phyloP scores from a whole-genome alignment of 1,140 invertebrate genomes.

The Neomicropteryx cornuta region DNA sequence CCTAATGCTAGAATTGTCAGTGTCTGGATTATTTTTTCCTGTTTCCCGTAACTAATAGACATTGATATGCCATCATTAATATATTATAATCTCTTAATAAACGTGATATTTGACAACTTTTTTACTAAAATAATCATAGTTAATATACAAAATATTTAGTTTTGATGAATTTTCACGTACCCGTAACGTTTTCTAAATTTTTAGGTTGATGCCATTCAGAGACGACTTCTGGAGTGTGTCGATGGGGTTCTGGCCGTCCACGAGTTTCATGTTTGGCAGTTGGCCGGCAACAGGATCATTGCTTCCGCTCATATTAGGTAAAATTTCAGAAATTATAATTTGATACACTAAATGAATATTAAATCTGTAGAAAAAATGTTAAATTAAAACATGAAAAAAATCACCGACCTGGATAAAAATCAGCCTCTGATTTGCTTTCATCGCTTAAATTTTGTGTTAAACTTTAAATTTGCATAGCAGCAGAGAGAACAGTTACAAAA shows the following conservation, averaged over 20 bases:
- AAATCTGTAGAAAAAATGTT: too few species aligned
- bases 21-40: neutral
- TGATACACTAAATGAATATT: neutral
- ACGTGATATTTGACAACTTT: neutral
- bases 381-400: too few species aligned
- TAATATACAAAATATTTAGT: too few species aligned
- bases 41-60: neutral
- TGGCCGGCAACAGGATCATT: slow-evolving; percentile 85
- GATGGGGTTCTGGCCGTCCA: slow-evolving; percentile 87
- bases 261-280: slow-evolving; percentile 91
- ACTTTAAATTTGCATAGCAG: too few species aligned
- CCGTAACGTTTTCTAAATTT: too few species aligned
- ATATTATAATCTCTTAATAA: neutral
- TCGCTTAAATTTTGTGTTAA: too few species aligned
- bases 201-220: slow-evolving; percentile 75
- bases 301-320: slow-evolving; percentile 86
- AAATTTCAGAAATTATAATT: slow-evolving; percentile 8
- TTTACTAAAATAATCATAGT: too few species aligned
- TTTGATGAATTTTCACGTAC: too few species aligned
- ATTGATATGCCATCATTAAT: neutral
- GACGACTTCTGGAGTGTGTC: slow-evolving; percentile 70
- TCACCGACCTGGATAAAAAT: too few species aligned
- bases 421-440: too few species aligned
- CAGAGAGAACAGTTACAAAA: too few species aligned
- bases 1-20: too few species aligned